These are phyloP conservation scores for Dioctria rufipes DNA, from an alignment of 2,888 invertebrate species.

Conservation along the genomic window DNA sequence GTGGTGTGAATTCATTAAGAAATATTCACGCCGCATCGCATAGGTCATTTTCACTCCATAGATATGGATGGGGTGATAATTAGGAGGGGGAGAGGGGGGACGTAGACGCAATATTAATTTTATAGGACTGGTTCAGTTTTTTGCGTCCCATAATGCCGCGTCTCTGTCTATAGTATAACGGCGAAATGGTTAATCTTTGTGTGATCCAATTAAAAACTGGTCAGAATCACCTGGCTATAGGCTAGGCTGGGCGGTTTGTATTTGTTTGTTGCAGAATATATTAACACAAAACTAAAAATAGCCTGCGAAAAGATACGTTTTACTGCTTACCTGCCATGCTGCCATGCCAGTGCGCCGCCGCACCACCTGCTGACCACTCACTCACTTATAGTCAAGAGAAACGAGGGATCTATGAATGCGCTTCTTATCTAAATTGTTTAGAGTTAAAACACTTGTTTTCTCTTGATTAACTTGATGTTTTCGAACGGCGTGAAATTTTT, in stretches of 20 bases:
- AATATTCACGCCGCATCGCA: neutral
- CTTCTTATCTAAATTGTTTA: neutral
- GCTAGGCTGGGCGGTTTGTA: neutral
- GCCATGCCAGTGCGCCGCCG: too few relatives aligned
- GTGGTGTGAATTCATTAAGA: too few relatives aligned
- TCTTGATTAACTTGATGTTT: neutral
- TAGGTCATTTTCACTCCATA: neutral
- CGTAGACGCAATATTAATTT: conserved; percentile 25
- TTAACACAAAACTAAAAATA: conserved; percentile 9
- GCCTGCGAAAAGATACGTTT: neutral
- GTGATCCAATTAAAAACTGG: conserved; percentile 45
- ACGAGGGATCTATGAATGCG: neutral
- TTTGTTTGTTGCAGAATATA: conserved; percentile 5
- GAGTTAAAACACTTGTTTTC: neutral
- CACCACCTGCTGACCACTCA: too few relatives aligned
- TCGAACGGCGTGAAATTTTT: neutral
- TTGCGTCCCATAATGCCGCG: neutral
- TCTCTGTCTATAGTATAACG: neutral
- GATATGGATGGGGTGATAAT: neutral
- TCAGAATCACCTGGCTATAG: conserved; percentile 23
- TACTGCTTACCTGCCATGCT: neutral
- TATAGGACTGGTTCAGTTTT: conserved; percentile 36
- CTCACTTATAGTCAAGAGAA: neutral
- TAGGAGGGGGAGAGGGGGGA: neutral
- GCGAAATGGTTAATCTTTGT: neutral